Percentiles rank a stretch among this genome's conserved stretches.
These are phyloP conservation scores for Drosophila aldrichi DNA, from an alignment of 2,888 invertebrate genomes.

Conservation along the genomic window DNA sequence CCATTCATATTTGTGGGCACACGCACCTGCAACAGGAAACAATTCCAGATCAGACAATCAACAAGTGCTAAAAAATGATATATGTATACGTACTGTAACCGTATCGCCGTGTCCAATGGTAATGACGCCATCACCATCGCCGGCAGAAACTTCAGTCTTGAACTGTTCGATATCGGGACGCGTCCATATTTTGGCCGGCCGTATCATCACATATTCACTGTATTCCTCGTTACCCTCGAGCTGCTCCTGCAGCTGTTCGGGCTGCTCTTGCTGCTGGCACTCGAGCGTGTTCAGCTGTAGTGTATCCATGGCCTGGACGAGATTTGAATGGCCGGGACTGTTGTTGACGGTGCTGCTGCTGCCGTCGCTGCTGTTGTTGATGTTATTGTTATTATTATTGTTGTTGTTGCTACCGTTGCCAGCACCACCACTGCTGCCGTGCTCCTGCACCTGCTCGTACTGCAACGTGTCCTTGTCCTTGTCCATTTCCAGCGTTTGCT, in stretches of 20 bases:
- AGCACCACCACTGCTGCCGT: background rate
- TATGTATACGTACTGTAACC: conserved; percentile 89
- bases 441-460: conserved; percentile 14
- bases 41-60: background rate
- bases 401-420: background rate
- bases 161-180: conserved; percentile 94
- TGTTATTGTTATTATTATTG: conserved; percentile 27
- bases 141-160: conserved; percentile 94
- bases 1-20: conserved; percentile 98
- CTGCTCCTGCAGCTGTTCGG: conserved; percentile 30
- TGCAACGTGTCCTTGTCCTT: conserved; percentile 18
- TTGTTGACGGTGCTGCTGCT: conserved; percentile 25
- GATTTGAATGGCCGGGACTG: conserved; percentile 22
- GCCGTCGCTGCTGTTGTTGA: background rate
- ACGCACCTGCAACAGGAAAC: conserved; percentile 87
- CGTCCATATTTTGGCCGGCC: conserved; percentile 98
- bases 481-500: conserved; percentile 19
- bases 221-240: conserved; percentile 61
- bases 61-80: background rate
- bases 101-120: conserved; percentile 98
- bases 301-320: conserved; percentile 48
- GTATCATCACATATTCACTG: conserved; percentile 86
- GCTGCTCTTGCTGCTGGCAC: conserved; percentile 55
- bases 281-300: conserved; percentile 65
- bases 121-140: conserved; percentile 93